Base-by-base conservation (phyloP, 2,888 invertebrate species). In the Phlogophora meticulosa region DNA sequence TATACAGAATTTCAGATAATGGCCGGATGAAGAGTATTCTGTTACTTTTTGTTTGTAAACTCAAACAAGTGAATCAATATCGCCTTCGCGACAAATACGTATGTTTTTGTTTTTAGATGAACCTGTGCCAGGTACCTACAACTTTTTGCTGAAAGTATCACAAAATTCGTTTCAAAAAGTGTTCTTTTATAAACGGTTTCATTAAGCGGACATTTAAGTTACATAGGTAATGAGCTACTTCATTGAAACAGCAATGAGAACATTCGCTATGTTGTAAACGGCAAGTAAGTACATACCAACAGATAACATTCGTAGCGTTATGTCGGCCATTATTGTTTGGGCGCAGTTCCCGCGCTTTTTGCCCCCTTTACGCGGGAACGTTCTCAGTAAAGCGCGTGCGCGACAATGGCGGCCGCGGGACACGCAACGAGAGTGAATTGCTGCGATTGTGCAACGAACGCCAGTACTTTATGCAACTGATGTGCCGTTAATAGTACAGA, bases 281-380 rank as follows among this genome's bases (percentile, higher is more conserved):
- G 74, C 77, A 81, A 81, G 78, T 84, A 82, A 77, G 72, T 84
- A 85, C 80, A 79, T 76, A 74, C 66, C 65, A 80, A 87, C 85
- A 94, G 93, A 94, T 94, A 94, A 92, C 92, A 94, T 94, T 93
- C 85, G 92, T 91, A 91, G 92, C 91, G 92, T 93, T 93, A 95
- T 94, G 94, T 93, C 92, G 93, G 92, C 91, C 91, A 92, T 94
- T 92, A 93, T 95, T 94, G 92, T 92, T 90, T 87, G 78, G 86
- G 86, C 80, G 85, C 75, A 83, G 92, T 94, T 95, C 95, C 94
- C 95, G 95, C 95, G 95, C 92, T 94, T 95, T 95, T 95, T 95
- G 92, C 88, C 85, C 80, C 72, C 86, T 87, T 90, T 90, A 90
- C 94, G 95, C 95, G 95, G 94, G 95, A 95, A 95, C 89, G 90